A percentile compares a stretch with the other conserved stretches of the same genome.
Conservation (phyloP, 2,797 vertebrate species). For the Sebastes vulpes region DNA sequence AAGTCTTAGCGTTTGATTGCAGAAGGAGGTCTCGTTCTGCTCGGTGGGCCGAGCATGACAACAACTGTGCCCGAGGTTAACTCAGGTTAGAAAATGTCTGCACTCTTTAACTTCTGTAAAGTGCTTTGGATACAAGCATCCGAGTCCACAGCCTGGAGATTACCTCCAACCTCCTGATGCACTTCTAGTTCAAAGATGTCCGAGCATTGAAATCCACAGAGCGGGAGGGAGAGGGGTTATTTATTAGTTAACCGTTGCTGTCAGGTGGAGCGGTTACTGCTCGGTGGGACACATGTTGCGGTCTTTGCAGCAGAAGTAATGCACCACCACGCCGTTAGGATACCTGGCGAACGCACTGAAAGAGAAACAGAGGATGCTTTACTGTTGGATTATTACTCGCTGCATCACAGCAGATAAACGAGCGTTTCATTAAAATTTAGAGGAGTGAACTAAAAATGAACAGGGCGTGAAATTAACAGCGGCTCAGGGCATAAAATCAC, state of each 20-base stretch:
- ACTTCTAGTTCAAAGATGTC: constrained; percentile 5
- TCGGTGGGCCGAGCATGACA: background rate
- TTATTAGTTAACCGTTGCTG: background rate
- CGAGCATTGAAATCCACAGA: background rate
- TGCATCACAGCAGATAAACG: background rate
- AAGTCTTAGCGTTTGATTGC: constrained; percentile 3
- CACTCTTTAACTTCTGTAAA: background rate
- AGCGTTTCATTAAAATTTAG: background rate
- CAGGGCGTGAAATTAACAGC: constrained; percentile 2
- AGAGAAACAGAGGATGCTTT: background rate
- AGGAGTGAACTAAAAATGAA: background rate
- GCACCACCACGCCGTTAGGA: constrained; percentile 96
- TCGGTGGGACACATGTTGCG: constrained; percentile 85
- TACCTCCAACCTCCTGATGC: background rate
- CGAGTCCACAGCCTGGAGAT: background rate
- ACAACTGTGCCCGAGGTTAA: background rate
- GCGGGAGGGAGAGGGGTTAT: background rate
- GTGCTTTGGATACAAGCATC: constrained; percentile 1
- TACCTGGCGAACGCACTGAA: constrained; percentile 97
- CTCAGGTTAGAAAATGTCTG: constrained; percentile 11
- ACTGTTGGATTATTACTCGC: background rate
- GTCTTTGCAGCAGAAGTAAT: constrained; percentile 99
- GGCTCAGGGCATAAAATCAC: background rate
- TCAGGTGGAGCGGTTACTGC: constrained; percentile 55
- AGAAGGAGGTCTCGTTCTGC: background rate